A percentile compares a stretch with the other conserved stretches of the same genome.
phyloP scores from a whole-genome alignment of 2,888 invertebrate genomes.

The Chaetogeoica ovagalla region DNA sequence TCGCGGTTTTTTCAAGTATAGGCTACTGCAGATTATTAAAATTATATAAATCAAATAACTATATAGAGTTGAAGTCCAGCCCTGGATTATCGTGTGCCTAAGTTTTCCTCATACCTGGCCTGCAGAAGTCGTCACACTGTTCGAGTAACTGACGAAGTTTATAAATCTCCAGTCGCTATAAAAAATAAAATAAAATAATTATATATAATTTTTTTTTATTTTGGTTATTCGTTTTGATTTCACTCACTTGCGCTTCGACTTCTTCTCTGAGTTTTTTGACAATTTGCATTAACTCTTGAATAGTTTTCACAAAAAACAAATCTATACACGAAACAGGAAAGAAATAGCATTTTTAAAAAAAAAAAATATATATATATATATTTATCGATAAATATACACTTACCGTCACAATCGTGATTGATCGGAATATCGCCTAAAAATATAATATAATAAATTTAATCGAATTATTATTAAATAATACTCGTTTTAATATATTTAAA shows the following conservation, averaged over 20 bases:
- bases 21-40: conserved; percentile 28
- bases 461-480: neutral
- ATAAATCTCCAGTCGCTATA: conserved; percentile 68
- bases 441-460: neutral
- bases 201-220: neutral
- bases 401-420: conserved; percentile 63
- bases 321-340: conserved; percentile 59
- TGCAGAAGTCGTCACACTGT: conserved; percentile 75
- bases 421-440: conserved; percentile 69
- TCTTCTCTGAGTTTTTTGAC: conserved; percentile 73
- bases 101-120: conserved; percentile 56
- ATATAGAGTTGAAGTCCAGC: conserved; percentile 55
- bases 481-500: too few species aligned
- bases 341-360: neutral
- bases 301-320: conserved; percentile 67
- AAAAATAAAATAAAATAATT: conserved; percentile 49
- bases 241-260: conserved; percentile 67
- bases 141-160: conserved; percentile 72
- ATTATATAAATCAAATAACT: conserved; percentile 46
- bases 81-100: conserved; percentile 55
- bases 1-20: conserved; percentile 16
- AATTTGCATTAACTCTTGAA: conserved; percentile 69
- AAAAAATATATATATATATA: neutral
- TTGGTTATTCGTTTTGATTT: neutral
- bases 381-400: conserved; percentile 55